Base-by-base conservation (phyloP, 2,888 invertebrate species). In the Cantharis rufa region DNA sequence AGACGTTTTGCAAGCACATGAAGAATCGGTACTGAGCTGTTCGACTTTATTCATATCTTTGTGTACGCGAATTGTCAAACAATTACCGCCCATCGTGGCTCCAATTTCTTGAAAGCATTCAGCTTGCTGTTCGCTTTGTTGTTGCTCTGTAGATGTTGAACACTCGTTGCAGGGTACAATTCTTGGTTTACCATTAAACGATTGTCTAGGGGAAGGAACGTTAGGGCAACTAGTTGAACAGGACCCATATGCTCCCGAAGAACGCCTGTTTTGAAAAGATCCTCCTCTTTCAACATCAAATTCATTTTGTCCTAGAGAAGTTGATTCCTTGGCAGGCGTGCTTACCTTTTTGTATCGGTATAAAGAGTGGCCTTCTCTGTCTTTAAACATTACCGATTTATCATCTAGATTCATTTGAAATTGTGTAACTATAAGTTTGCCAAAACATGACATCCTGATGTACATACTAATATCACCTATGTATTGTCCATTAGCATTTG, bases 361-460 rank as follows among this genome's bases (percentile, higher is more conserved):
- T 74, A 88, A 79, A 3, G 88, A 88, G 79, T 87, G 87, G 3
- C 88, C 88, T 75, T 88, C 88, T 78, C 87, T 87, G 71, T 88
- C 88, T 79, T 88, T 88, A 80, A 89, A 89, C n/a, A 89, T 82
- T 1, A 88, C 88, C 0, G 87, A 86, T 79, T 88, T 88, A 75
- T 89, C 88, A 16, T 87, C 85, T 70, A 88, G 75, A 80, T 88
- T 88, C 88, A 90, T 89, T 83, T 92, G 92, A 84, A 93, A 93
- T 83, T 91, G 91, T 0, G 93, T 93, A 11, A 93, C 90, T 24
- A 93, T 92, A 75, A 91, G 84, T 82, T 91, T 91, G 1, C 93
- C 93, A 81, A 93, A 93, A 82, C 92, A 92, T 9, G 92, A 92
- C 84, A 92, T 90, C 10, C 93, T 88, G 66, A 93, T 87, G 86